These are phyloP conservation scores for Drosophila aldrichi DNA, from an alignment of 2,888 invertebrate species.

Conservation along the genomic window DNA sequence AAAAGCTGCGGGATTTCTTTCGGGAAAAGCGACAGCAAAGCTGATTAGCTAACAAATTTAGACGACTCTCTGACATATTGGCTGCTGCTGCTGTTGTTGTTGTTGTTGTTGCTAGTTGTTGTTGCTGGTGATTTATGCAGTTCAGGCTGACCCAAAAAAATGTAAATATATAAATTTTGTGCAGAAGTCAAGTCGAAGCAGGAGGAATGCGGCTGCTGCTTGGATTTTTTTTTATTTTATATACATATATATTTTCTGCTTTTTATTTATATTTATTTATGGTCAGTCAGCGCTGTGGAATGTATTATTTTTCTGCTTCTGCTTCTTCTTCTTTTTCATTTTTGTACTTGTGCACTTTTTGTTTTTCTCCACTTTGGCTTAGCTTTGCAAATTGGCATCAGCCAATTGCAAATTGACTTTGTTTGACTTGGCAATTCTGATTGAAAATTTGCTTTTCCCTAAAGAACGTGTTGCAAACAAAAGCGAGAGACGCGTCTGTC, in stretches of 20 bases:
- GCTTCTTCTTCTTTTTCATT: neutral
- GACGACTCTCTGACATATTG: conserved; percentile 74
- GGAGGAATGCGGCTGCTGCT: conserved; percentile 46
- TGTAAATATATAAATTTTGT: conserved; percentile 57
- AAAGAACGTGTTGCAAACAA: conserved; percentile 66
- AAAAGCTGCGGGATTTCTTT: conserved; percentile 33
- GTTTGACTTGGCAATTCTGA: conserved; percentile 56
- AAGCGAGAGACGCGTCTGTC: conserved; percentile 16
- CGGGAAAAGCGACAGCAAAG: conserved; percentile 29
- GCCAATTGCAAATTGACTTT: conserved; percentile 56
- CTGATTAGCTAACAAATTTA: conserved; percentile 81
- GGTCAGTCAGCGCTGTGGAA: conserved; percentile 37
- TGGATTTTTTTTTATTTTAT: neutral
- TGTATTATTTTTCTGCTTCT: conserved; percentile 13
- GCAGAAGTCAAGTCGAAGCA: conserved; percentile 31
- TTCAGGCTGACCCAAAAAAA: conserved; percentile 69
- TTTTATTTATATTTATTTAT: conserved; percentile 39
- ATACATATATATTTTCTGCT: neutral
- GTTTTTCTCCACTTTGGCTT: conserved; percentile 38
- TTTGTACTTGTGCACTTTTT: conserved; percentile 3
- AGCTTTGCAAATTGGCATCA: conserved; percentile 70
- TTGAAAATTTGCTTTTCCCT: conserved; percentile 77
- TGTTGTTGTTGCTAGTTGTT: conserved; percentile 18
- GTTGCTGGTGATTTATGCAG: conserved; percentile 69
- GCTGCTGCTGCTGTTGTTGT: conserved; percentile 38